A percentile compares a stretch with the other conserved stretches of the same genome.
These are phyloP conservation scores for Apotomis betuletana DNA, from an alignment of 2,888 invertebrate genomes.

Conservation along the genomic window DNA sequence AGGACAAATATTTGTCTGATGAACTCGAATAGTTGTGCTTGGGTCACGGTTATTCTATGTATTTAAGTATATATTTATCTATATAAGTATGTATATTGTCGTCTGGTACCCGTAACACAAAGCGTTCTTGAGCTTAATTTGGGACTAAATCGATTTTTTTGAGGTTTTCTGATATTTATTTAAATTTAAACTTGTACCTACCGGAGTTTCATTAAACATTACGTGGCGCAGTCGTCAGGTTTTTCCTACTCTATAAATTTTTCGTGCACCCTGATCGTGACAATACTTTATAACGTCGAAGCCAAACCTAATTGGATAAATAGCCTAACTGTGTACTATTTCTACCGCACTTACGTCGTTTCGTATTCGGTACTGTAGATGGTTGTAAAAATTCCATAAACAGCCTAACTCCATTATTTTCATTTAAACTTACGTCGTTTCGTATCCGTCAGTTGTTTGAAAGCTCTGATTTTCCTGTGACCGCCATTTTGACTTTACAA, in stretches of 20 bases:
- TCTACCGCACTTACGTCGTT: neutral
- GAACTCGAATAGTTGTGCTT: no score
- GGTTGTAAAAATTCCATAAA: neutral
- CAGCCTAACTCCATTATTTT: neutral
- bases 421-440: neutral
- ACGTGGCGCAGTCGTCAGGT: neutral
- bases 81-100: no score
- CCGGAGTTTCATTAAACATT: neutral
- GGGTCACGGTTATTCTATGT: no score
- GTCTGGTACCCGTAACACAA: no score
- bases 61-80: no score
- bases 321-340: neutral
- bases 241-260: constrained; percentile 14
- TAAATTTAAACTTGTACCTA: no score
- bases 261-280: constrained; percentile 26
- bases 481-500: neutral
- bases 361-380: neutral
- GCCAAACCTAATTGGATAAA: neutral
- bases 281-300: constrained; percentile 11
- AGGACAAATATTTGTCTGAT: no score
- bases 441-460: neutral
- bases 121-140: no score
- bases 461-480: constrained; percentile 7
- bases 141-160: no score
- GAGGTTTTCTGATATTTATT: no score